Percentiles rank a stretch among this genome's conserved stretches.
phyloP scores from a whole-genome alignment of 2,113 vertebrate genomes.

The Neogobius melanostomus region DNA sequence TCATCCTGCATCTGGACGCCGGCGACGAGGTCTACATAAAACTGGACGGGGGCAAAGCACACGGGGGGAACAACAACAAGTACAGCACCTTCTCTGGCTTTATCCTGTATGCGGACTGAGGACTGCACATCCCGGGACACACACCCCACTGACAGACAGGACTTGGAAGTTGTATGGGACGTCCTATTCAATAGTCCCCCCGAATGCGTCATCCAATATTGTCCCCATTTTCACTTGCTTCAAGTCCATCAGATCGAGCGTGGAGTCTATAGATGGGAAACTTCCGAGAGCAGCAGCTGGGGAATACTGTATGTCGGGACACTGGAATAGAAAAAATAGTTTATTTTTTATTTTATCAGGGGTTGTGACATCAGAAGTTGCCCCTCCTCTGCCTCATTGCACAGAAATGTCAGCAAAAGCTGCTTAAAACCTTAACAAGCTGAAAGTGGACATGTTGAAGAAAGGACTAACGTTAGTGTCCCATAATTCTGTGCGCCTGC shows the following conservation, averaged over 20 bases:
- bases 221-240: slow-evolving; percentile 71
- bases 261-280: slow-evolving; percentile 49
- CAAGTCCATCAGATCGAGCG: slow-evolving; percentile 61
- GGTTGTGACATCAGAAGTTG: slow-evolving; percentile 51
- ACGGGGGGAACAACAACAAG: slow-evolving; percentile 99
- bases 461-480: slow-evolving; percentile 56
- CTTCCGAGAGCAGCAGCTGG: slow-evolving; percentile 53
- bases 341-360: slow-evolving; percentile 23
- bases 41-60: slow-evolving; percentile 96
- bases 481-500: slow-evolving; percentile 54
- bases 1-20: slow-evolving; percentile 95
- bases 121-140: slow-evolving; percentile 21
- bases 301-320: slow-evolving; percentile 31
- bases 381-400: slow-evolving; percentile 60
- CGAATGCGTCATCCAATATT: slow-evolving; percentile 66
- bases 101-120: slow-evolving; percentile 97
- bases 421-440: slow-evolving; percentile 56
- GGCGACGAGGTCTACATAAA: slow-evolving; percentile 97
- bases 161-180: slow-evolving; percentile 36
- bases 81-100: slow-evolving; percentile 99
- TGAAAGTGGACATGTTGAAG: slow-evolving; percentile 37
- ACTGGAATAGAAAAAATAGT: slow-evolving; percentile 19
- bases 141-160: slow-evolving; percentile 22
- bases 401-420: slow-evolving; percentile 53
- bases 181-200: slow-evolving; percentile 44